These are phyloP conservation scores for Oxyura jamaicensis DNA, from an alignment of 2,113 vertebrate species.

Conservation along the genomic window DNA sequence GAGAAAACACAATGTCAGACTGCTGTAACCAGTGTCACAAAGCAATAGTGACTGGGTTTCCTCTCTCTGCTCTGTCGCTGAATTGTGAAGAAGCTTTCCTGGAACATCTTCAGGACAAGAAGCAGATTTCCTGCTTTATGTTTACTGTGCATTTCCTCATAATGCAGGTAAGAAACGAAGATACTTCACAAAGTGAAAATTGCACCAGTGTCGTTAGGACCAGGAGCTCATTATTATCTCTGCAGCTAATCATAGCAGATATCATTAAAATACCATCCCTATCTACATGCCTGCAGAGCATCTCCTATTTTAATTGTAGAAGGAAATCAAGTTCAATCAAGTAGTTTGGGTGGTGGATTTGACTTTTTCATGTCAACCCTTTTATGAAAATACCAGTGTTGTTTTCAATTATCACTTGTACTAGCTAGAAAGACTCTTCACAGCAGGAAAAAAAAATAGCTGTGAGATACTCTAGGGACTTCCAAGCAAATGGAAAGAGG, in stretches of 20 bases:
- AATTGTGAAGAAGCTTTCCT: neutral
- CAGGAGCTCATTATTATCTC: neutral
- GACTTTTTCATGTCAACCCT: neutral
- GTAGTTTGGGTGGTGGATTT: neutral
- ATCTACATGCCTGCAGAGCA: neutral
- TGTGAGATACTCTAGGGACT: neutral
- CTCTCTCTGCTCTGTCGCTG: neutral
- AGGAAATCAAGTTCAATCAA: neutral
- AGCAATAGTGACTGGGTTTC: neutral
- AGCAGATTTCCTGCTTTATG: fast-evolving
- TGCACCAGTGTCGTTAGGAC: neutral
- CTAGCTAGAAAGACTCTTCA: neutral
- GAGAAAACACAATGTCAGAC: neutral
- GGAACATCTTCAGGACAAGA: neutral
- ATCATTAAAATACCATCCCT: neutral
- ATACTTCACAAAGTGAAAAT: neutral
- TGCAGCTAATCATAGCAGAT: neutral
- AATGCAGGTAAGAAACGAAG: neutral
- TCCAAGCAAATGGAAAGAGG: neutral
- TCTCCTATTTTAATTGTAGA: neutral
- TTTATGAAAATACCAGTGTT: neutral
- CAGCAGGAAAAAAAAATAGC: neutral
- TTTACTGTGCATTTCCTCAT: neutral
- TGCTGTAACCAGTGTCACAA: neutral
- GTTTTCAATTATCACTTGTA: fast-evolving